These are phyloP conservation scores for Pristiophorus japonicus DNA, from an alignment of 2,113 vertebrate species.

Conservation along the genomic window DNA sequence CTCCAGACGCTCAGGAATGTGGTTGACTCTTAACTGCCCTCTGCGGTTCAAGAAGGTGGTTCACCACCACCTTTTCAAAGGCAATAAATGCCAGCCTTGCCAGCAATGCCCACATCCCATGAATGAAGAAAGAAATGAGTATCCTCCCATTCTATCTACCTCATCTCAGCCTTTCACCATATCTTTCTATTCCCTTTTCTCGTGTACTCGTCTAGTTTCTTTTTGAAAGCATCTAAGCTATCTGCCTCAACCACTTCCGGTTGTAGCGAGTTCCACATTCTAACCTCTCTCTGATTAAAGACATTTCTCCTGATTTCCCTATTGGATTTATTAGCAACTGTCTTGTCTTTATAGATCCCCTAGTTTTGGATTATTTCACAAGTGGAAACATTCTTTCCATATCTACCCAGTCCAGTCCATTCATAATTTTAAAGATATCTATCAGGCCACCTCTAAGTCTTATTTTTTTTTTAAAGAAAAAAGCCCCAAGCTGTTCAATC, in stretches of 20 bases:
- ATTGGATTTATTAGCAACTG: neutral
- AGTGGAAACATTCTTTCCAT: neutral
- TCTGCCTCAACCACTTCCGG: neutral
- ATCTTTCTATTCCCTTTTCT: neutral
- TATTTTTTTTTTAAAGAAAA: neutral
- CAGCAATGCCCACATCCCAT: no score
- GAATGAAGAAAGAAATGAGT: no score
- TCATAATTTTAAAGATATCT: neutral
- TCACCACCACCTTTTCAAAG: no score
- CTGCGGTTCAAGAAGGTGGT: no score
- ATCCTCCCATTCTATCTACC: no score
- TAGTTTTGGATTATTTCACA: neutral
- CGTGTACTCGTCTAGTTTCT: neutral
- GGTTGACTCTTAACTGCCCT: no score
- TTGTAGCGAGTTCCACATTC: neutral
- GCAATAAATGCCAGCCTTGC: no score
- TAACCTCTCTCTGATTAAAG: neutral
- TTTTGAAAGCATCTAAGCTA: neutral
- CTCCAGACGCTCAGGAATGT: no score
- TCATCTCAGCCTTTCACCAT: no score
- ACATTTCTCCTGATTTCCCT: neutral
- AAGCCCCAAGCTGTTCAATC: neutral
- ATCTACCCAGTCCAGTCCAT: neutral
- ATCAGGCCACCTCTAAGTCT: neutral
- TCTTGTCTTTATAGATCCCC: neutral